Percentiles rank a stretch among this genome's conserved stretches.
Conservation (phyloP, 1,140 invertebrate species). For the Heliconius eleuchia region DNA sequence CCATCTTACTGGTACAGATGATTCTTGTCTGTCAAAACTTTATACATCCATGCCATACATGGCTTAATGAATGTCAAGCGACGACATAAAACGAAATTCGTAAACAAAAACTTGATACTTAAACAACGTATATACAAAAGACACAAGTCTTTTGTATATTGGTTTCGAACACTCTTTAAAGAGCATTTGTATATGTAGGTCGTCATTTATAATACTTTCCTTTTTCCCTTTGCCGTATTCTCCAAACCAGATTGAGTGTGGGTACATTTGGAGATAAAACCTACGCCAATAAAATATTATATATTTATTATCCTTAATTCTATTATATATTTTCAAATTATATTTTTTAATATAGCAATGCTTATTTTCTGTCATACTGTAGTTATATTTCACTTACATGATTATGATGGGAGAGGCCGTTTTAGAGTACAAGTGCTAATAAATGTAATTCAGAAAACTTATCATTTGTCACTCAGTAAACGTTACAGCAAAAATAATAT, state of each 20-base stretch:
- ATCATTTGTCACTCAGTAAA: too few species aligned
- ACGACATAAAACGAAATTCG: slow-evolving; percentile 52
- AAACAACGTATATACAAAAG: slow-evolving; percentile 33
- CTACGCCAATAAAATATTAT: background rate
- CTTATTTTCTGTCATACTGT: too few species aligned
- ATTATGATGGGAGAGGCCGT: too few species aligned
- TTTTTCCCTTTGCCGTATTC: background rate
- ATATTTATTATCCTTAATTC: background rate
- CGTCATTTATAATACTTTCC: slow-evolving; percentile 24
- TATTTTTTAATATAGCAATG: too few species aligned
- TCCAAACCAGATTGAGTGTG: background rate
- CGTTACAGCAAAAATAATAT: too few species aligned
- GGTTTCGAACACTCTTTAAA: slow-evolving; percentile 46
- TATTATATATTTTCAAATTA: background rate
- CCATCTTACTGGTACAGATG: slow-evolving; percentile 16
- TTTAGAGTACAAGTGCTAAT: too few species aligned
- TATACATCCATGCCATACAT: slow-evolving; percentile 43
- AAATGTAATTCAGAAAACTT: too few species aligned
- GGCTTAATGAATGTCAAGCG: slow-evolving; percentile 47
- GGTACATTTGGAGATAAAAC: background rate
- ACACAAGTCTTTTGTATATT: slow-evolving; percentile 42
- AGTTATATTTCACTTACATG: too few species aligned
- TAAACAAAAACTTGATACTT: slow-evolving; percentile 48
- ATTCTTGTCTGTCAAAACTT: slow-evolving; percentile 44
- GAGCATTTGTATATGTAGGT: slow-evolving; percentile 40